Evolutionary conservation across 1,140 invertebrate genomes (phyloP).

Genomic region (Brachionus rubens): DNA sequence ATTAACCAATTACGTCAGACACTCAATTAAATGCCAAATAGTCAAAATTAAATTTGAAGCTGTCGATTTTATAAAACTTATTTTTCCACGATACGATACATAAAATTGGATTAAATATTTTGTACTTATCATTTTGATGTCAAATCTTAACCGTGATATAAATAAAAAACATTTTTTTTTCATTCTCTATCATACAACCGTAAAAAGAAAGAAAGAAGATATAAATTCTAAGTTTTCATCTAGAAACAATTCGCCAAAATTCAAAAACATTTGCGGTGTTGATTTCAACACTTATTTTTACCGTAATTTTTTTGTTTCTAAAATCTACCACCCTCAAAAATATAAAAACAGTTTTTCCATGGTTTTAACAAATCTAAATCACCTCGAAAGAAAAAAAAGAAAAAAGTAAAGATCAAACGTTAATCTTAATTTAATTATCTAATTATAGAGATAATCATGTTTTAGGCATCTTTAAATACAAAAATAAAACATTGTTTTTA

Average conservation of each 20-base stretch:
- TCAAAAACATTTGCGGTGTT: background rate
- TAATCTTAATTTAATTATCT: conserved; percentile 43
- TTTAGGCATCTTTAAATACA: background rate
- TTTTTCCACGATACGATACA: background rate
- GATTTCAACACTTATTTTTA: conserved; percentile 9
- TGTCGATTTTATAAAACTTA: conserved; percentile 4
- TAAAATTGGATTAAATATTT: conserved; percentile 29
- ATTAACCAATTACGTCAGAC: conserved; percentile 24
- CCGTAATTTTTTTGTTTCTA: background rate
- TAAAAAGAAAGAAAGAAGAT: too few species aligned
- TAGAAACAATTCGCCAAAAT: background rate
- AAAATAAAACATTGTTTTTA: background rate
- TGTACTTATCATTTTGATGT: background rate
- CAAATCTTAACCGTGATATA: background rate
- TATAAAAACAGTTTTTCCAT: conserved; percentile 31
- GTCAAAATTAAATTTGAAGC: background rate
- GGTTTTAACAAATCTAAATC: conserved; percentile 37
- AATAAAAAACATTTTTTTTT: conserved; percentile 1
- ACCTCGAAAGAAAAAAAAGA: background rate
- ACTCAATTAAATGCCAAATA: conserved; percentile 35
- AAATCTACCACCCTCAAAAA: background rate
- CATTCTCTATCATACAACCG: too few species aligned
- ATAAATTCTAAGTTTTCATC: conserved; percentile 16
- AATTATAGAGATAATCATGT: conserved; percentile 42
- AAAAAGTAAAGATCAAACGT: conserved; percentile 11